These are phyloP conservation scores for Sphaerophoria rueppellii DNA, from an alignment of 2,888 invertebrate genomes.

Conservation along the genomic window DNA sequence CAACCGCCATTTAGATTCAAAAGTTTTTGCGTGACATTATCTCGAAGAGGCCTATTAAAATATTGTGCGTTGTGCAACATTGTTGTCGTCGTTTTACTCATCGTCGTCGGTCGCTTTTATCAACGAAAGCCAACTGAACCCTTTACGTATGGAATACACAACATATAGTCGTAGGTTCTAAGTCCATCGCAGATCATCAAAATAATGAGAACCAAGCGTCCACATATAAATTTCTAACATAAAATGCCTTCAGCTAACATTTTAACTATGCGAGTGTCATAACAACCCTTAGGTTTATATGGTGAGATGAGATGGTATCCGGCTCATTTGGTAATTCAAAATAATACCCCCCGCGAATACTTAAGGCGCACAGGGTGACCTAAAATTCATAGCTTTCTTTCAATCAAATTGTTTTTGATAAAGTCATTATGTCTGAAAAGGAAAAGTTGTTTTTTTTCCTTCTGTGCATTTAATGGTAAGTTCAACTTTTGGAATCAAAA, in stretches of 20 bases:
- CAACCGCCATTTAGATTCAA: slow-evolving; percentile 42
- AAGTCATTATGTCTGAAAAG: too few species aligned
- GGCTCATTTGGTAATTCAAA: slow-evolving; percentile 71
- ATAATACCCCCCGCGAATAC: slow-evolving; percentile 45
- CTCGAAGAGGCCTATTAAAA: slow-evolving; percentile 57
- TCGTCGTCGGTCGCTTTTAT: background rate
- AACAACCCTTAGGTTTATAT: slow-evolving; percentile 36
- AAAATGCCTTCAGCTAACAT: slow-evolving; percentile 62
- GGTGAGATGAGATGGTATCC: slow-evolving; percentile 43
- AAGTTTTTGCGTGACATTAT: slow-evolving; percentile 67
- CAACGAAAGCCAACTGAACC: slow-evolving; percentile 21
- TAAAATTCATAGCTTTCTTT: background rate
- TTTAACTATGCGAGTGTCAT: slow-evolving; percentile 35
- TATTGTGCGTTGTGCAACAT: slow-evolving; percentile 13
- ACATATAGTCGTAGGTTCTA: slow-evolving; percentile 43
- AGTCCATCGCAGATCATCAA: slow-evolving; percentile 73
- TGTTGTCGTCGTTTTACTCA: slow-evolving; percentile 7
- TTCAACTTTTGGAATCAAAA: too few species aligned
- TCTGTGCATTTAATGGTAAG: too few species aligned
- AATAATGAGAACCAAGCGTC: slow-evolving; percentile 65
- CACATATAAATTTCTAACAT: slow-evolving; percentile 37
- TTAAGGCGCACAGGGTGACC: slow-evolving; percentile 27
- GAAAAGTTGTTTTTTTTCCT: too few species aligned
- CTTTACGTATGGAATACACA: background rate
- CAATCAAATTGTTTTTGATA: too few species aligned